Evolutionary conservation across 2,113 vertebrate genomes (phyloP).

Genomic region (Archocentrus centrarchus): DNA sequence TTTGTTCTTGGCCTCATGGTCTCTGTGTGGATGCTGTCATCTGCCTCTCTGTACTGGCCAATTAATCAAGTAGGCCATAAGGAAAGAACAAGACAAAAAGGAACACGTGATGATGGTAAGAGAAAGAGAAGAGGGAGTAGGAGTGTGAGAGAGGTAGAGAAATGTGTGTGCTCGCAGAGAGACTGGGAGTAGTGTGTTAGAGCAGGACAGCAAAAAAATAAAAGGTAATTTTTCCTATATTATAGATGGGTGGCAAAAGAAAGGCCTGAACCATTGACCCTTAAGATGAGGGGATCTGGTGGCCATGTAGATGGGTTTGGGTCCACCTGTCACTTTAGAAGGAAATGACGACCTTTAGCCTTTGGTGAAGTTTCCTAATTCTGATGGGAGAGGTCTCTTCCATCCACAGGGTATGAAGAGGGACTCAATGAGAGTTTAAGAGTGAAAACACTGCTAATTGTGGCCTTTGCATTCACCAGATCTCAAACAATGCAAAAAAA

Average conservation of each 20-base stretch:
- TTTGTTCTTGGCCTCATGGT: too few species aligned
- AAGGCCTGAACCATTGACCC: not conserved
- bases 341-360: not conserved
- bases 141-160: not conserved
- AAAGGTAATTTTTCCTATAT: not conserved
- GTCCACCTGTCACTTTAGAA: not conserved
- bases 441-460: too few species aligned
- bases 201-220: not conserved
- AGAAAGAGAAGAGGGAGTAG: not conserved
- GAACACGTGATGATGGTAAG: constrained; percentile 29
- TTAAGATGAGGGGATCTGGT: not conserved
- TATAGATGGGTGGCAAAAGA: not conserved
- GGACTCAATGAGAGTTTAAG: not conserved
- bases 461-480: not conserved
- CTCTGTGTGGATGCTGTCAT: too few species aligned
- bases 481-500: not conserved
- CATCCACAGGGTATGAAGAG: not conserved
- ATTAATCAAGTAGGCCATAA: constrained; percentile 71
- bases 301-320: not conserved
- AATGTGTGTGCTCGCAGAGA: not conserved
- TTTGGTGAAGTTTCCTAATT: not conserved
- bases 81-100: constrained; percentile 42
- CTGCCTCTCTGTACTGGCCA: constrained; percentile 43
- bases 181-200: not conserved
- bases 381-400: not conserved